Base-by-base conservation (phyloP, 2,888 invertebrate genomes). In the Brassicogethes aeneus region DNA sequence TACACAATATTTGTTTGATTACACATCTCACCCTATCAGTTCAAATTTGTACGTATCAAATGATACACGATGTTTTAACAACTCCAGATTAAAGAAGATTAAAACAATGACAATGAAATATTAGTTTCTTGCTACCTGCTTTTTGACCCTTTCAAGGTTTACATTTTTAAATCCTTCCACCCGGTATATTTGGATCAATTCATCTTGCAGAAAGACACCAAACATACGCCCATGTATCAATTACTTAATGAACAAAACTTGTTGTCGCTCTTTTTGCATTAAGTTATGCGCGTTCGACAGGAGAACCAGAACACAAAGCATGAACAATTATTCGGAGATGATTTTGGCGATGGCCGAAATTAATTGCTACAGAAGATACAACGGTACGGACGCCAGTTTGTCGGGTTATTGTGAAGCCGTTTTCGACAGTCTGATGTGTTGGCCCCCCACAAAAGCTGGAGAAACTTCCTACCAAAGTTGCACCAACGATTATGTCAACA, bases 401-500 rank as follows among this genome's bases (percentile, higher is more conserved):
- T 13, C 8, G 14, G 5, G 12, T 15, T 41, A 31, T 36, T 76
- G 76, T 50, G 62, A 66, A 2, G 53, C 64, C 3, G 52, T 66
- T n/a, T 76, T 74, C 60, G 76, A 77, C 50, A 71, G 70, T 0
- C 56, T 70, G 35, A 56, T 72, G 31, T 77, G 76, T 50, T 77
- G 77, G 77, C 65, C 69, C 1, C 57, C 60, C 16, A 69, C 72
- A 0, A 51, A 56, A 35, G 66, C 71, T 7, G 70, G 71, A 2
- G 48, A 52, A n/a, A 51, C 64, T 3, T 65, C 65, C 0, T 54
- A 49, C 7, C 64, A 68, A 34, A 59, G 66, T 1, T 77, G 77
- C 51, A 73, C 74, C 1, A 57, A 54, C 23, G 40, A 54, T 3
- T 48, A 49, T 32, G 38, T 57, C 5, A 51, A 51, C 36, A 46